These are phyloP conservation scores for Tenebrio molitor DNA, from an alignment of 1,140 invertebrate species.

Conservation along the genomic window DNA sequence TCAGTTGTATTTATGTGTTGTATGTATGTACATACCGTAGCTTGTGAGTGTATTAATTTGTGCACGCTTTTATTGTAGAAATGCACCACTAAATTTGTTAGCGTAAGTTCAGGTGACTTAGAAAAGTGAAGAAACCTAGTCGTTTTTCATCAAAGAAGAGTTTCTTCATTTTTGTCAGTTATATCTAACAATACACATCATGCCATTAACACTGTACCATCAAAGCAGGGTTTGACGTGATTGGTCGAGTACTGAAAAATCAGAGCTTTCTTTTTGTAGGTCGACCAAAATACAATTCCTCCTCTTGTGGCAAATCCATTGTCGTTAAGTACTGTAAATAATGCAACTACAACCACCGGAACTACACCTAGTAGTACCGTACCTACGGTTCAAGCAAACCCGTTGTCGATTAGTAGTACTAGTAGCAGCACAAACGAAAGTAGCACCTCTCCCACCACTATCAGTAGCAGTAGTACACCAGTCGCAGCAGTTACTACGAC, in stretches of 20 bases:
- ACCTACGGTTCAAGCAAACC: conserved; percentile 33
- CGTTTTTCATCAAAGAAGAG: no score
- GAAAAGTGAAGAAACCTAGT: conserved; percentile 8
- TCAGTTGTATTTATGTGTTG: conserved; percentile 31
- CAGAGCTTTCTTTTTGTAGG: conserved; percentile 38
- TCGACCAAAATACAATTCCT: conserved; percentile 40
- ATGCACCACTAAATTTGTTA: conserved; percentile 33
- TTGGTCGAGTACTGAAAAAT: background rate
- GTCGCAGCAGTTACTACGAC: conserved; percentile 28
- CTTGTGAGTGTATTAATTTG: conserved; percentile 22
- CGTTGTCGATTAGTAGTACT: conserved; percentile 32
- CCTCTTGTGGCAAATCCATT: conserved; percentile 45
- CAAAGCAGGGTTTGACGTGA: conserved; percentile 22
- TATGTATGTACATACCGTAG: conserved; percentile 34
- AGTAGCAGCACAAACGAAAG: conserved; percentile 54
- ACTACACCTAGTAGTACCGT: conserved; percentile 44
- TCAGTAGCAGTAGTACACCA: conserved; percentile 40
- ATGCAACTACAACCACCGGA: conserved; percentile 30
- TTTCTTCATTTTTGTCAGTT: conserved; percentile 28
- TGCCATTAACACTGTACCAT: conserved; percentile 29
- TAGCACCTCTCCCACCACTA: conserved; percentile 55
- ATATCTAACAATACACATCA: conserved; percentile 20
- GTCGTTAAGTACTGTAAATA: conserved; percentile 34
- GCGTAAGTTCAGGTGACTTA: conserved; percentile 27
- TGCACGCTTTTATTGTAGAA: conserved; percentile 29